These are phyloP conservation scores for Forpus xanthops DNA, from an alignment of 2,797 vertebrate genomes.

Conservation along the genomic window DNA sequence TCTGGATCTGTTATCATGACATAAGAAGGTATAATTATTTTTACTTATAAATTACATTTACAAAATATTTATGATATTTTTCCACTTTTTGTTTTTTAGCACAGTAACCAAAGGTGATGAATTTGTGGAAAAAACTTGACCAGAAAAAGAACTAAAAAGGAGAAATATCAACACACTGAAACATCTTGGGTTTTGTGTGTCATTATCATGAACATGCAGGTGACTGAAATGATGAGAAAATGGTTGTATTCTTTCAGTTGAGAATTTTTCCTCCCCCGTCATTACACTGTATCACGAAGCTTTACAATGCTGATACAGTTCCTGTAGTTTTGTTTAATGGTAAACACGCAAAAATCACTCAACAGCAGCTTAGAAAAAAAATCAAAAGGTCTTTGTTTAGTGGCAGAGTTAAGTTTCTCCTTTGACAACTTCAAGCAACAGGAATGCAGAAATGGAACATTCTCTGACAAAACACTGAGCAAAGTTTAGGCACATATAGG, in stretches of 20 bases:
- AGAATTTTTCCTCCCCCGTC: background rate
- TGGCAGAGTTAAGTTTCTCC: conserved; percentile 54
- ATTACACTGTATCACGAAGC: background rate
- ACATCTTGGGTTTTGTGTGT: background rate
- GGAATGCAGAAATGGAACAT: conserved; percentile 52
- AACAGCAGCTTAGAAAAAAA: conserved; percentile 46
- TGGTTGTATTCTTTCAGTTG: background rate
- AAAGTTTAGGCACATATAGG: background rate
- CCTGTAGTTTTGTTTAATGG: background rate
- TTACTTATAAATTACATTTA: background rate
- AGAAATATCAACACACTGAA: background rate
- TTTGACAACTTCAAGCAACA: conserved; percentile 63
- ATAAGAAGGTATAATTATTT: background rate
- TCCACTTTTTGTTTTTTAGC: background rate
- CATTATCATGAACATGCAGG: background rate
- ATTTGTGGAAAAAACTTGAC: background rate
- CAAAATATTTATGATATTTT: background rate
- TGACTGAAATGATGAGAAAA: conserved; percentile 10
- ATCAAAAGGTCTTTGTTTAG: conserved; percentile 60
- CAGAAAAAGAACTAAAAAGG: background rate
- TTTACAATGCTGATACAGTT: conserved; percentile 2
- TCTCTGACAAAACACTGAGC: conserved; percentile 23
- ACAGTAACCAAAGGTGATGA: background rate
- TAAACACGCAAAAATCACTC: conserved; percentile 51
- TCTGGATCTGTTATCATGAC: background rate